These are phyloP conservation scores for Rhabdornis inornatus DNA, from an alignment of 2,113 vertebrate genomes.

Conservation along the genomic window DNA sequence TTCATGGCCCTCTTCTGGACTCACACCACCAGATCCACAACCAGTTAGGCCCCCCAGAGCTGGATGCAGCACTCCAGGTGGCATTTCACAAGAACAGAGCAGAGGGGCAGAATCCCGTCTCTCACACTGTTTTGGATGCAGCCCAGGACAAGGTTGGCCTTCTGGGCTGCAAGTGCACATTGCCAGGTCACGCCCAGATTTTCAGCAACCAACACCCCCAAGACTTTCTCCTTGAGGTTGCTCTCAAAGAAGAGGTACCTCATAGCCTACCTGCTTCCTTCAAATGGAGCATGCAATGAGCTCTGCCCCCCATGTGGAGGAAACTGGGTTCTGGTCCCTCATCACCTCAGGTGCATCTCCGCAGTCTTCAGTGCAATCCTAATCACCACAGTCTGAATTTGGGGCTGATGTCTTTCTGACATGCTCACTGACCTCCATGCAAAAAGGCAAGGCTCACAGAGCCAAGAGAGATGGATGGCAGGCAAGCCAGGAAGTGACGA, in stretches of 20 bases:
- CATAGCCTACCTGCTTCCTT: neutral
- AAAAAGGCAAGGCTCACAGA: neutral
- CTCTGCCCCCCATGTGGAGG: neutral
- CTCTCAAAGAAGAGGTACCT: neutral
- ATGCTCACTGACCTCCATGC: neutral
- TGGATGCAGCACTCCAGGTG: neutral
- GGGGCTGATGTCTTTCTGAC: neutral
- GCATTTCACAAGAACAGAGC: neutral
- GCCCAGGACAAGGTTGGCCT: neutral
- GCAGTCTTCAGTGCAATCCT: neutral
- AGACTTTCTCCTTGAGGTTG: neutral
- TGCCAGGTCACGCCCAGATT: neutral
- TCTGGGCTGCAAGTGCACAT: neutral
- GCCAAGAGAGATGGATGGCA: neutral
- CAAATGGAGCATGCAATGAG: fast-evolving
- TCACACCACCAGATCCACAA: neutral
- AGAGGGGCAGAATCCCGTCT: neutral
- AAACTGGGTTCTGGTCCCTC: neutral
- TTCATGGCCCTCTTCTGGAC: neutral
- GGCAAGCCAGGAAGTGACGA: neutral
- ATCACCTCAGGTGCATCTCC: neutral
- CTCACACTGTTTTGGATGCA: neutral
- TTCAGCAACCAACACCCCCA: neutral
- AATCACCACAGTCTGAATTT: neutral
- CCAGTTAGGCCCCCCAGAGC: neutral